These are phyloP conservation scores for Indri indri DNA, from an alignment of 2,113 vertebrate genomes.

Conservation along the genomic window DNA sequence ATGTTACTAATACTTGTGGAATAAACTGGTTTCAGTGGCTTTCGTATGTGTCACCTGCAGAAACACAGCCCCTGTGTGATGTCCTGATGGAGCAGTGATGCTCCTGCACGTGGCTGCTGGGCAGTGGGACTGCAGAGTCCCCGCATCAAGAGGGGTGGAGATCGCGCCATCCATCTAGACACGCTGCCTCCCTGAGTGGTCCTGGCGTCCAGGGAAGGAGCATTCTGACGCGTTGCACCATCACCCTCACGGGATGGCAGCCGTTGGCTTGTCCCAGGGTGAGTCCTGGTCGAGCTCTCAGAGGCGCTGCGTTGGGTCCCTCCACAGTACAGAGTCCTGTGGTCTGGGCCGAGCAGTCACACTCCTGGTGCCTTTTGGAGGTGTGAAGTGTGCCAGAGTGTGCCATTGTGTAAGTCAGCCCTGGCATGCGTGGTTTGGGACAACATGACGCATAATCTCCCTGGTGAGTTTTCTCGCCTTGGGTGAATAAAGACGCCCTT, in stretches of 20 bases:
- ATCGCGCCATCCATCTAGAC: background rate
- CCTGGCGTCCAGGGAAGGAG: background rate
- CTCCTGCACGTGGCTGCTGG: background rate
- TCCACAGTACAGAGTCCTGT: background rate
- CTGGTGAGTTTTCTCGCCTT: background rate
- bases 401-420: background rate
- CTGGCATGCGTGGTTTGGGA: background rate
- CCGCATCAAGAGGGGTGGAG: background rate
- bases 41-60: background rate
- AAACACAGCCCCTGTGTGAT: background rate
- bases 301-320: background rate
- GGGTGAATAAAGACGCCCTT: background rate
- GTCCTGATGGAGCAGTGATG: background rate
- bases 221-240: background rate
- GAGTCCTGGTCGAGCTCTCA: background rate
- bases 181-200: too few relatives aligned
- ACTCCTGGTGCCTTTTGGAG: background rate
- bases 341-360: background rate
- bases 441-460: background rate
- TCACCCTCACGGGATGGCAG: background rate
- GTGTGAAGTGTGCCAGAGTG: background rate
- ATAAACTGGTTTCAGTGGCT: background rate
- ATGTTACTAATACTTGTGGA: background rate
- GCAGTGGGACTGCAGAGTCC: background rate
- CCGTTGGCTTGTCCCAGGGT: background rate